Percentiles rank a stretch among this genome's conserved stretches.
Evolutionary conservation across 2,797 vertebrate genomes (phyloP).

Genomic region (Chromis chromis): DNA sequence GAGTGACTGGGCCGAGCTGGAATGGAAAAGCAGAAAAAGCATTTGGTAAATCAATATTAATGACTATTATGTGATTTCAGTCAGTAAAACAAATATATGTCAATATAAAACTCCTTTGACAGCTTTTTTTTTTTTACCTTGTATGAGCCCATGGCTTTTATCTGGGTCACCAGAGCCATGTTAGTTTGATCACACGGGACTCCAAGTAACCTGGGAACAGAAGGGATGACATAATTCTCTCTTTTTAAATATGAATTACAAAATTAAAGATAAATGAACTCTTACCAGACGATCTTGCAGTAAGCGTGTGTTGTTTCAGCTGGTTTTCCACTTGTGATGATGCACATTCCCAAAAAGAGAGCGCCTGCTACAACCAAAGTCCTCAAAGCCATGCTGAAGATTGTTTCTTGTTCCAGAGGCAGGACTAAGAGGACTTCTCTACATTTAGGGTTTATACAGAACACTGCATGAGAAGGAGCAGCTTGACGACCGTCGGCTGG

Average conservation of each 20-base stretch:
- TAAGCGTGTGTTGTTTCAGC: conserved; percentile 34
- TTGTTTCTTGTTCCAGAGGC: conserved; percentile 13
- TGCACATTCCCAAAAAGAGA: conserved; percentile 50
- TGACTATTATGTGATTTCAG: not conserved
- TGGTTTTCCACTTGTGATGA: conserved; percentile 32
- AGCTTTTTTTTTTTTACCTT: conserved; percentile 34
- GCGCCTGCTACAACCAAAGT: conserved; percentile 34
- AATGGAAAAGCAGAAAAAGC: conserved; percentile 10
- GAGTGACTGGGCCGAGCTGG: conserved; percentile 52
- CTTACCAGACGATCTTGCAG: conserved; percentile 76
- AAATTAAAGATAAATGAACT: not conserved
- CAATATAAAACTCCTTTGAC: not conserved
- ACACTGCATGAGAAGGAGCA: too few relatives aligned
- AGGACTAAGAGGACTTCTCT: not conserved
- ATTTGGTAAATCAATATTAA: too few relatives aligned
- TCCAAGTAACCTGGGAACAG: conserved; percentile 63
- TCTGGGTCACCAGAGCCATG: conserved; percentile 59
- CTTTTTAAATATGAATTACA: not conserved
- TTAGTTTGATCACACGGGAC: conserved; percentile 54
- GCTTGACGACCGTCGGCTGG: not conserved
- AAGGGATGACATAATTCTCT: not conserved
- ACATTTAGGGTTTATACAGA: conserved; percentile 34
- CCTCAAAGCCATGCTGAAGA: conserved; percentile 55
- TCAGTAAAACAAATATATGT: not conserved
- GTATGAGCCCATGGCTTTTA: conserved; percentile 71